Conservation (phyloP, 2,113 vertebrate genomes). For the Tragelaphus imberbis region DNA sequence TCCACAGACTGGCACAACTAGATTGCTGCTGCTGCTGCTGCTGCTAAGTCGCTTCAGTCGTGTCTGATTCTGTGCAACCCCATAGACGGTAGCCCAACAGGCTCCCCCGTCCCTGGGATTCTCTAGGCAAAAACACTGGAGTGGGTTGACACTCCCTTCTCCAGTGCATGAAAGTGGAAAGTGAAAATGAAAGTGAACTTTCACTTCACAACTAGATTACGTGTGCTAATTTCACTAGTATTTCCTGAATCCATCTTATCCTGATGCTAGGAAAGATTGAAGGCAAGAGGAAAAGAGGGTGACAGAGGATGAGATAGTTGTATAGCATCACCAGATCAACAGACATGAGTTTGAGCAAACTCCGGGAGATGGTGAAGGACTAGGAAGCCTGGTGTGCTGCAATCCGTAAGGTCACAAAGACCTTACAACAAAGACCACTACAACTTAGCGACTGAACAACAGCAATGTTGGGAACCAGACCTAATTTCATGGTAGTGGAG, state of each 20-base stretch:
- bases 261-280: not conserved
- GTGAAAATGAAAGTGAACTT: too few species aligned
- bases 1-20: not conserved
- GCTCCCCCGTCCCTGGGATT: too few species aligned
- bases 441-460: not conserved
- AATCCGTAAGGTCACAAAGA: fast-evolving
- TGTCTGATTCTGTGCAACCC: too few species aligned
- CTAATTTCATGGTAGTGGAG: not conserved
- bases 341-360: not conserved
- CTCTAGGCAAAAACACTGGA: too few species aligned
- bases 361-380: not conserved
- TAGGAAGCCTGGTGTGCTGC: not conserved
- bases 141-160: too few species aligned
- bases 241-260: not conserved
- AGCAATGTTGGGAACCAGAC: not conserved
- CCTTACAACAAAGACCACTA: not conserved
- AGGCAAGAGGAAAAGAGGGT: not conserved
- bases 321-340: not conserved
- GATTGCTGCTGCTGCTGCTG: too few species aligned
- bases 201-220: too few species aligned
- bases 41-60: too few species aligned
- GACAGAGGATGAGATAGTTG: not conserved
- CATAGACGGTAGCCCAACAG: too few species aligned
- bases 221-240: not conserved
- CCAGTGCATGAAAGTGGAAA: too few species aligned